Percentiles rank a stretch among this genome's conserved stretches.
Conservation (phyloP, 2,113 vertebrate species). For the Holacanthus passer region DNA sequence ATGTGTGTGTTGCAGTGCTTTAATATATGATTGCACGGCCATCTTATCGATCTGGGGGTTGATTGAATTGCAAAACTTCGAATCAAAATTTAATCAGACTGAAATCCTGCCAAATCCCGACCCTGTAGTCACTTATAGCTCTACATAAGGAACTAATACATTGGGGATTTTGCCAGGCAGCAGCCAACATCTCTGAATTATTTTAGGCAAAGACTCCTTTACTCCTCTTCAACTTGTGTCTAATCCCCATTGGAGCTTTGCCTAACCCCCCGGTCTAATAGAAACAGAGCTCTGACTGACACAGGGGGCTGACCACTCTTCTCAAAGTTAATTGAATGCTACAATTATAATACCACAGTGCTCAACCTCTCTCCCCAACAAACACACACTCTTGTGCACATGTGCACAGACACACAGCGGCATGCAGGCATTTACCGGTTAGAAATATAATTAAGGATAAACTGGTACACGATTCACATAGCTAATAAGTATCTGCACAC, state of each 20-base stretch:
- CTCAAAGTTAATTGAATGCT: conserved; percentile 63
- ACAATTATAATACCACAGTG: conserved; percentile 26
- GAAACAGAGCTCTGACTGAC: conserved; percentile 45
- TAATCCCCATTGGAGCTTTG: conserved; percentile 49
- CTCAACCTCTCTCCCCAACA: conserved; percentile 6
- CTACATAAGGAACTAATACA: not conserved
- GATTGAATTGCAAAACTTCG: not conserved
- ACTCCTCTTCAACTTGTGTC: conserved; percentile 26
- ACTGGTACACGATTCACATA: not conserved
- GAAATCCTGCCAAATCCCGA: conserved; percentile 17
- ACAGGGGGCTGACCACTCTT: conserved; percentile 46
- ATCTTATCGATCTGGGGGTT: not conserved
- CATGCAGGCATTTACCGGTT: conserved; percentile 3
- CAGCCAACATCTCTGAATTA: conserved; percentile 28
- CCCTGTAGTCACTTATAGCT: conserved; percentile 2
- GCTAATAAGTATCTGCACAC: not conserved
- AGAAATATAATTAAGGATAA: conserved; percentile 23
- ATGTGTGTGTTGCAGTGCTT: not conserved
- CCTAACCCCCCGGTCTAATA: conserved; percentile 43
- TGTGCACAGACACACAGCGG: not conserved
- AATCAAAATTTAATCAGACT: conserved; percentile 14
- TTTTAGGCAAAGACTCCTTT: conserved; percentile 35
- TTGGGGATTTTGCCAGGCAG: conserved; percentile 21
- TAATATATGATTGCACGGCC: not conserved
- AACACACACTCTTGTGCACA: not conserved